Percentiles rank a stretch among this genome's conserved stretches.
Conservation (phyloP, 2,113 vertebrate species). For the Oophaga pumilio region DNA sequence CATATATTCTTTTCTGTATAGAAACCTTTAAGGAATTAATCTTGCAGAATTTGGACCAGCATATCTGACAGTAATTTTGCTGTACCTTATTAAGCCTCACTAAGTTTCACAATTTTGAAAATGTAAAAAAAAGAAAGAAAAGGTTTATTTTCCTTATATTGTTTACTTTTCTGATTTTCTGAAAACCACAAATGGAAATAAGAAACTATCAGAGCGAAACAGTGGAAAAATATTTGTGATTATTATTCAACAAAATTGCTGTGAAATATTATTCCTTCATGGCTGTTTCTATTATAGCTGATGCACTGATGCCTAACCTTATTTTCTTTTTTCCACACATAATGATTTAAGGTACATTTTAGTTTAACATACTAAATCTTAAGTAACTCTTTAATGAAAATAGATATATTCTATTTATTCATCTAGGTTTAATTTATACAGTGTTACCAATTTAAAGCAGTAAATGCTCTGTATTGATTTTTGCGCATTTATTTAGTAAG, state of each 20-base stretch:
- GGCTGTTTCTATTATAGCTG: slow-evolving; percentile 12
- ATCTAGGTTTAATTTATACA: slow-evolving; percentile 24
- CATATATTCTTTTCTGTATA: neutral
- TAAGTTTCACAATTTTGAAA: neutral
- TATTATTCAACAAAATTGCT: slow-evolving; percentile 13
- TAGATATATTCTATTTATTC: slow-evolving; percentile 7
- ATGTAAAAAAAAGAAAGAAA: neutral
- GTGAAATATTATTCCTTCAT: slow-evolving; percentile 24
- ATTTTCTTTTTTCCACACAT: slow-evolving; percentile 2
- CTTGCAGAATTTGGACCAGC: neutral
- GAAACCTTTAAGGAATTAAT: neutral
- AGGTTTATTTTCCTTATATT: neutral
- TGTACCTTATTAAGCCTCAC: neutral
- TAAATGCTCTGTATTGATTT: slow-evolving; percentile 25
- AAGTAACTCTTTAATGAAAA: slow-evolving; percentile 17
- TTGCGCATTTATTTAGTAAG: slow-evolving; percentile 13
- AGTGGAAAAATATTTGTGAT: slow-evolving; percentile 10
- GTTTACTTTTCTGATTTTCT: neutral
- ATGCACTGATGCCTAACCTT: neutral
- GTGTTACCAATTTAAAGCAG: slow-evolving; percentile 14
- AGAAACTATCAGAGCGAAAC: slow-evolving; percentile 1
- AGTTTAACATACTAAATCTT: neutral
- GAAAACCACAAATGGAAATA: slow-evolving; percentile 20
- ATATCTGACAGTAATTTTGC: neutral
- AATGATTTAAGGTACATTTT: slow-evolving; percentile 18